Percentiles rank a stretch among this genome's conserved stretches.
These are phyloP conservation scores for Hemitrygon akajei DNA, from an alignment of 2,797 vertebrate genomes.

Conservation along the genomic window DNA sequence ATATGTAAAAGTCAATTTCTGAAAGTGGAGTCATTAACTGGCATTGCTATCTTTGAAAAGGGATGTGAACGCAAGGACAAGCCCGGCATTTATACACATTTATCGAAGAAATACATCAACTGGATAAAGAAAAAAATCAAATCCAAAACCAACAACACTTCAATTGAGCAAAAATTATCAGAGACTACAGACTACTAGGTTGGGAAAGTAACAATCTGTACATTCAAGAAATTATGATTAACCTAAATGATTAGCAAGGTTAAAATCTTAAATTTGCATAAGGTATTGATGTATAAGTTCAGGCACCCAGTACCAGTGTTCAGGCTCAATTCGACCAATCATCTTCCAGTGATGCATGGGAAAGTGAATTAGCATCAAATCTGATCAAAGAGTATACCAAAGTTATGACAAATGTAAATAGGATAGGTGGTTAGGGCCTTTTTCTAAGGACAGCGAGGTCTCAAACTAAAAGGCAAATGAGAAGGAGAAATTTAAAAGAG, in stretches of 20 bases:
- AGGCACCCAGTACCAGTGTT: background rate
- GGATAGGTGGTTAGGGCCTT: too few relatives aligned
- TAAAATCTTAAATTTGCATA: background rate
- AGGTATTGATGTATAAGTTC: background rate
- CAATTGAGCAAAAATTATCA: background rate
- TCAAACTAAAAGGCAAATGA: too few relatives aligned
- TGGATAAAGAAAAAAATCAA: slow-evolving; percentile 16
- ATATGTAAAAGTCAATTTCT: background rate
- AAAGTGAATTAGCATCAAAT: background rate
- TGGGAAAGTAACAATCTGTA: too few relatives aligned
- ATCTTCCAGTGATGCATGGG: too few relatives aligned
- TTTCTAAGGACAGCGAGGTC: too few relatives aligned
- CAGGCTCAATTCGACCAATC: background rate
- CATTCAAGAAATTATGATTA: background rate
- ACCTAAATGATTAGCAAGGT: background rate
- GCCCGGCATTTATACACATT: slow-evolving; percentile 20
- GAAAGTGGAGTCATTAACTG: background rate
- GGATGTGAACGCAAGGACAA: background rate
- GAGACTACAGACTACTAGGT: background rate
- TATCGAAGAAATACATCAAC: background rate
- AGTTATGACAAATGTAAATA: too few relatives aligned
- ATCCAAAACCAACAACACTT: background rate
- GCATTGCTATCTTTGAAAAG: background rate
- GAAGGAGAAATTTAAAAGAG: too few relatives aligned
- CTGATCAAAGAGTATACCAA: background rate